Percentiles rank a stretch among this genome's conserved stretches.
Conservation (phyloP, 2,113 vertebrate species). For the Campylorhamphus procurvoides region DNA sequence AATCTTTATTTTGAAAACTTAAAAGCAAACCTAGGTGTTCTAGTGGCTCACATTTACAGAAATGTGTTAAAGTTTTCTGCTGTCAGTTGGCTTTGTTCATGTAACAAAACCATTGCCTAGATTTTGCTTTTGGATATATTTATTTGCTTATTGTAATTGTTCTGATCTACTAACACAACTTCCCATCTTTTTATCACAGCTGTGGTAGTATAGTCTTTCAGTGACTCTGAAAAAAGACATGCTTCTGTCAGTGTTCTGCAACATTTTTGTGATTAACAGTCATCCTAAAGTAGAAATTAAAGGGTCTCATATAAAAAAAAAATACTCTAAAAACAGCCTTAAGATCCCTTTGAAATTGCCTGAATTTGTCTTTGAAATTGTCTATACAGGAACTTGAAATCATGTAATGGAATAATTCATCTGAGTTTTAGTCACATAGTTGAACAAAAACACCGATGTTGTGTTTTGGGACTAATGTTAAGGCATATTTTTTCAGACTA, state of each 20-base stretch:
- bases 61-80: neutral
- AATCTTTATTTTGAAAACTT: constrained; percentile 26
- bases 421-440: neutral
- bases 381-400: neutral
- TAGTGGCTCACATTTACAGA: neutral
- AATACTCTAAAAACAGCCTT: neutral
- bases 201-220: neutral
- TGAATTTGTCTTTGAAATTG: neutral
- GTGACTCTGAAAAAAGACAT: neutral
- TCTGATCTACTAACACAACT: constrained; percentile 8
- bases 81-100: constrained; percentile 10
- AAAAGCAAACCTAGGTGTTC: constrained; percentile 12
- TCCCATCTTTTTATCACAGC: neutral
- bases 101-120: neutral
- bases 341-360: neutral
- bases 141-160: constrained; percentile 32
- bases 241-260: neutral
- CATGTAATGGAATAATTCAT: neutral
- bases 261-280: neutral
- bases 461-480: neutral
- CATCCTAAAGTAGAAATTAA: constrained; percentile 4
- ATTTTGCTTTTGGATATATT: constrained; percentile 48
- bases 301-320: neutral
- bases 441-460: neutral
- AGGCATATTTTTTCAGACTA: neutral